Base-by-base conservation (phyloP, 1,140 invertebrate species). In the Ptiloglossa arizonensis region DNA sequence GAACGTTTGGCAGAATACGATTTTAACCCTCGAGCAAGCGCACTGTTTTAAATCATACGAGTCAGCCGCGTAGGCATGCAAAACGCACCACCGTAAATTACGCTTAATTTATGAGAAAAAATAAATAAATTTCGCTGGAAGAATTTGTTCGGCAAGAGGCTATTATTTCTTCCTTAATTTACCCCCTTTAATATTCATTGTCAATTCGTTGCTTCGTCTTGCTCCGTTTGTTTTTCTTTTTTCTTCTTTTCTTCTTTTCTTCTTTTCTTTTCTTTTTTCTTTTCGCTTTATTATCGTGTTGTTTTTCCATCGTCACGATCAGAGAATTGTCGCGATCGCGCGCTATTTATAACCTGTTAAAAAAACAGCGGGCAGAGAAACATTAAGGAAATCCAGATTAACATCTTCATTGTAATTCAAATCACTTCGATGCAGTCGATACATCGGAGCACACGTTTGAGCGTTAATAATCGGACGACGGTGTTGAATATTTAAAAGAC, bases 41-140 rank as follows among this genome's bases (percentile, higher is more conserved):
- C 24, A 64, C 71, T 56, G 71, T 66, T 74, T 74, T 74, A 74
- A 73, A 74, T 66, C 71, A 66, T 66, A 54, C 59, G 24, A 29
- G 38, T 8, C 9, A 13, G 15, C 46, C 15, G 48, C 71, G 71
- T 74, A 6, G 71, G 48, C 71, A 62, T 74, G 62, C 22, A n/a
- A 74, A 74, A 56, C 66, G 48, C 38, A 64, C 13, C 48, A 64
- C 19, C 71, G 38, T 74, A 66, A 74, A 74, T 74, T 74, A 13
- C 9, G 48, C 35, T 66, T 54, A 66, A 74, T 74, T 74, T 74
- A 74, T 74, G 48, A 27, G 32, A 35, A 19, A 74, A 74, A 74
- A 66, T 35, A 66, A 66, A 74, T 74, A 74, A 66, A 74, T 74
- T 54, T 63, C 41, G 48, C 5, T 5, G 35, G 44, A 74, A 66